Base-by-base conservation (phyloP, 2,888 invertebrate species). In the Tetranychus piercei region DNA sequence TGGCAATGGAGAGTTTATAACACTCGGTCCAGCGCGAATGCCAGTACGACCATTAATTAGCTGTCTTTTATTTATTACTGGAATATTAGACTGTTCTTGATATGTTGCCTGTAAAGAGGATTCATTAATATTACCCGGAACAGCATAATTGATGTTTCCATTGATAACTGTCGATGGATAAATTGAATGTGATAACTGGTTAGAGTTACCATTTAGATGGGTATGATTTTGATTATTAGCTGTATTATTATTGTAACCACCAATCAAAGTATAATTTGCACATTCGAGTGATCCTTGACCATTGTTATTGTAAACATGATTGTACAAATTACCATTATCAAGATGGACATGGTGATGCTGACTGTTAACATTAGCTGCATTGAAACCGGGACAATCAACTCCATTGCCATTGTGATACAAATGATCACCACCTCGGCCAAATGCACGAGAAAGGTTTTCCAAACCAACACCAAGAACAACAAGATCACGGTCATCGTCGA, bases 401-500 rank as follows among this genome's bases (percentile, higher is more conserved):
- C 7, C 55, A 55, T 9, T 9, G 6, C 15, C 11, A 55, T 55
- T 9, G 15, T 6, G 55, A 55, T 55, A 55, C 9, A 55, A 55
- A 55, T 55, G 9, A 55, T 55, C 55, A 55, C 55, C 55, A 55
- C 55, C 55, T 55, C 55, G 55, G 15, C 55, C 55, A 69, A 69
- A 69, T 9, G 22, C 34, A 9, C 34, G 11, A 1, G 69, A 69
- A 64, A 77, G 65, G 20, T 76, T 75, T 15, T 77, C 71, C 22
- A 82, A 79, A 11, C 81, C 82, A 1, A 82, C 82, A 6, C 82
- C 82, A 22, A 82, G 78, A 44, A 82, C 82, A 18, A 82, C 81
- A 45, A 82, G 79, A 70, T 81, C 81, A 44, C 69, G 55, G 44
- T 72, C 74, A 55, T 22, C 20, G n/a, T 23, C 34, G 15, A 34